Conservation (phyloP, 1,140 invertebrate genomes). For the Trachymyrmex cornetzi region DNA sequence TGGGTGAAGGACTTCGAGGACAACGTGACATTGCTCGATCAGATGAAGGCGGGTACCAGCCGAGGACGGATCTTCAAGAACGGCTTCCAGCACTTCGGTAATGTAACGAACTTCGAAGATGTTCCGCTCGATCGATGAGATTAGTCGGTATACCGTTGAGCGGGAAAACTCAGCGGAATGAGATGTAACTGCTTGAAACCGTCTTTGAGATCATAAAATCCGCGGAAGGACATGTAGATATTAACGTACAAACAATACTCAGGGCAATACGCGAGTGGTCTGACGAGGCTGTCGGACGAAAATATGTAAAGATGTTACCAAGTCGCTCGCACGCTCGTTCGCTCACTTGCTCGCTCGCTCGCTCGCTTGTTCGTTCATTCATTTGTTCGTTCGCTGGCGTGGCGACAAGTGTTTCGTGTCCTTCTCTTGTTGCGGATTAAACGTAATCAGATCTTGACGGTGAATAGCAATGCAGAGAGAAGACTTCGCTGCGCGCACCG, state of each 20-base stretch:
- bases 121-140: conserved; percentile 80
- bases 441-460: conserved; percentile 40
- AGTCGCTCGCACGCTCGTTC: conserved; percentile 32
- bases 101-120: conserved; percentile 76
- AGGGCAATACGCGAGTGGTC: conserved; percentile 70
- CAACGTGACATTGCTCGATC: conserved; percentile 81
- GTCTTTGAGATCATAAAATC: conserved; percentile 17
- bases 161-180: background rate
- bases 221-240: conserved; percentile 51
- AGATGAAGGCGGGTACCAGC: conserved; percentile 78
- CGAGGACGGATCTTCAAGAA: conserved; percentile 81
- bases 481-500: background rate
- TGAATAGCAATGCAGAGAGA: conserved; percentile 21
- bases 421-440: conserved; percentile 19
- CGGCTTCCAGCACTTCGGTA: conserved; percentile 81
- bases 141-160: background rate
- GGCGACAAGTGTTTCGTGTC: conserved; percentile 33
- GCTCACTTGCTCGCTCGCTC: background rate
- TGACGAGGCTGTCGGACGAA: conserved; percentile 10
- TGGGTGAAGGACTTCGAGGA: conserved; percentile 83
- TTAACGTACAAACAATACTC: conserved; percentile 75
- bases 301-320: conserved; percentile 43
- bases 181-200: conserved; percentile 19
- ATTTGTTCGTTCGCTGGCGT: background rate
- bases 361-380: background rate